A percentile compares a stretch with the other conserved stretches of the same genome.
Conservation (phyloP, 2,113 vertebrate species). For the Brienomyrus brachyistius region DNA sequence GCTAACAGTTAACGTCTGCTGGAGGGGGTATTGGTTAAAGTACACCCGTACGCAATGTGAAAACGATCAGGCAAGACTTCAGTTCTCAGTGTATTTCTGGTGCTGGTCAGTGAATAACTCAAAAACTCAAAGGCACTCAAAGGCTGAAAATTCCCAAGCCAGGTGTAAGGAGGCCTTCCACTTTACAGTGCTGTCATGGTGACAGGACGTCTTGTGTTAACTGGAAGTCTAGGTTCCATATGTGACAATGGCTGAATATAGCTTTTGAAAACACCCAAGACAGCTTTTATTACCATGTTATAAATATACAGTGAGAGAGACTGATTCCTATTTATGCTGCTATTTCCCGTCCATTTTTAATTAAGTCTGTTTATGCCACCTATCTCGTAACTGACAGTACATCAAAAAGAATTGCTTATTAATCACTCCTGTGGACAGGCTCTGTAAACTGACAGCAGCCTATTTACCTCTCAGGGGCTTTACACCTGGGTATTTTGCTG, state of each 20-base stretch:
- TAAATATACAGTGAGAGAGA: background rate
- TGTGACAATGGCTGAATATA: background rate
- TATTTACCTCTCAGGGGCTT: slow-evolving; percentile 22
- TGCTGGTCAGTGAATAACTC: background rate
- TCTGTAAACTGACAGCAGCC: slow-evolving; percentile 16
- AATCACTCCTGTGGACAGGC: slow-evolving; percentile 12
- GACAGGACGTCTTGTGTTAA: background rate
- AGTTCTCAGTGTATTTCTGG: background rate
- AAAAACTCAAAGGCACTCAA: background rate
- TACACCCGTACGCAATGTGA: background rate
- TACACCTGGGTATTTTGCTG: background rate
- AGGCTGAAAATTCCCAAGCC: background rate
- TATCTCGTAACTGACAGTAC: slow-evolving; percentile 8
- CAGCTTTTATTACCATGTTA: background rate
- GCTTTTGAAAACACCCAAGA: background rate
- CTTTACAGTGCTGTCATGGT: background rate
- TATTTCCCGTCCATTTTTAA: background rate
- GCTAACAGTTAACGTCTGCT: background rate
- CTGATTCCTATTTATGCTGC: background rate
- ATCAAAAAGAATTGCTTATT: background rate
- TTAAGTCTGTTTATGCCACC: background rate
- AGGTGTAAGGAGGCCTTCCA: background rate
- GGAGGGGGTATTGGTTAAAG: background rate
- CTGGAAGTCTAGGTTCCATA: background rate
- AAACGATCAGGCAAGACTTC: background rate